Evolutionary conservation across 2,113 vertebrate species (phyloP), one percentile per base, ranked within the genome.

Genomic region (Corythaeola cristata): DNA sequence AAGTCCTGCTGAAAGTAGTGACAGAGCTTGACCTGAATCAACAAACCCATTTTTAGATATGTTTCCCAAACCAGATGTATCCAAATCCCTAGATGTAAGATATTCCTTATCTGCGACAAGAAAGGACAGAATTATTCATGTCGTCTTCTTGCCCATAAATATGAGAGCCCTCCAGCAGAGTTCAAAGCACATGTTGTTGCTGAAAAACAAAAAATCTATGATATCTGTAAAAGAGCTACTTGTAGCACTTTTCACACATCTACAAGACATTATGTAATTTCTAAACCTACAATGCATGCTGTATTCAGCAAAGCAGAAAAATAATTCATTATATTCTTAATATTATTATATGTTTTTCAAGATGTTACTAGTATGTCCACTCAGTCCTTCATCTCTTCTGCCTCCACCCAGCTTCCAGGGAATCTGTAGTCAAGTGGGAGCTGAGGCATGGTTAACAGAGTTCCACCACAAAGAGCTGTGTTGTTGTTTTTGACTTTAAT

Each of bases 151-250:
- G 47, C 28, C 55, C 44, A 55, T 86, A 74, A 86, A 71, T 93
- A 74, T 71, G 71, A 90, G 32, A 59, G 50, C 41, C 26, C 55
- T 81, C 79, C 86, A 92, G 20, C 91, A 59, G 89, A 90, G 83
- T 95, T 93, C 89, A 92, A 95, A 96, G 83, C 55, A 78, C n/a
- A 55, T n/a, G 22, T 45, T 94, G 60, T 24, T 93, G 77, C 44
- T 87, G 64, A 10, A 67, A 79, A 83, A 80, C 56, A 72, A 26
- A 60, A 26, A 3, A 44, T 21, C 12, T 56, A 14, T 28, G 14
- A 21, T 45, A 67, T 83, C 58, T 85, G 50, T 86, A 59, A 80
- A 83, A 84, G 41, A 76, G 16, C 41, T 86, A 55, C 50, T 82
- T 75, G 52, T 85, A 85, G 39, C 22, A 27, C 27, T 80, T 92